phyloP scores from a whole-genome alignment of 2,888 invertebrate species.

The Drosophila quinaria region DNA sequence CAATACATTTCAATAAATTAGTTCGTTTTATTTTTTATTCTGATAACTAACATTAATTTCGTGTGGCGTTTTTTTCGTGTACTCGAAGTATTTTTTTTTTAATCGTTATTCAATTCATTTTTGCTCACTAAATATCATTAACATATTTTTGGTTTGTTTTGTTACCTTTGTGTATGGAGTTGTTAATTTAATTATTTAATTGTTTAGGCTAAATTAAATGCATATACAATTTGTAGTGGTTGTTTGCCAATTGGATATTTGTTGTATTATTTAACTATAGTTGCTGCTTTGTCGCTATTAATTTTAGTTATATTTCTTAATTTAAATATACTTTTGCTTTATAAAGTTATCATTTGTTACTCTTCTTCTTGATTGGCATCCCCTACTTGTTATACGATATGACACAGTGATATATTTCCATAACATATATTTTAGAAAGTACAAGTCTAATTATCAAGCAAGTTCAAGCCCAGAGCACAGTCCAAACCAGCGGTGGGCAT shows the following conservation, averaged over 20 bases:
- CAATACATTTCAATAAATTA: constrained; percentile 81
- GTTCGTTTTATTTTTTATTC: constrained; percentile 53
- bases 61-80: constrained; percentile 39
- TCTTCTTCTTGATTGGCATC: constrained; percentile 43
- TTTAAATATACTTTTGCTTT: constrained; percentile 50
- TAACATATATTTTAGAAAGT: constrained; percentile 67
- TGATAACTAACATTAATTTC: constrained; percentile 66
- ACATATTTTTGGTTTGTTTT: constrained; percentile 55
- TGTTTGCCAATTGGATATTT: constrained; percentile 58
- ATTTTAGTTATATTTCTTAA: constrained; percentile 65
- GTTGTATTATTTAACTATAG: constrained; percentile 64
- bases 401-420: constrained; percentile 84
- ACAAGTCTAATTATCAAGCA: constrained; percentile 72
- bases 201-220: constrained; percentile 75
- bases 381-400: constrained; percentile 83
- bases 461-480: constrained; percentile 83
- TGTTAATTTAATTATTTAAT: constrained; percentile 53
- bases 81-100: constrained; percentile 40
- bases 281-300: constrained; percentile 73
- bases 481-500: too few relatives aligned
- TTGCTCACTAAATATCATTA: constrained; percentile 70
- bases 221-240: constrained; percentile 77
- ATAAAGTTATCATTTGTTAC: constrained; percentile 40
- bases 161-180: constrained; percentile 35
- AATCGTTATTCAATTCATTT: constrained; percentile 69